These are phyloP conservation scores for Sparidentex hasta DNA, from an alignment of 2,797 vertebrate species.

Conservation along the genomic window DNA sequence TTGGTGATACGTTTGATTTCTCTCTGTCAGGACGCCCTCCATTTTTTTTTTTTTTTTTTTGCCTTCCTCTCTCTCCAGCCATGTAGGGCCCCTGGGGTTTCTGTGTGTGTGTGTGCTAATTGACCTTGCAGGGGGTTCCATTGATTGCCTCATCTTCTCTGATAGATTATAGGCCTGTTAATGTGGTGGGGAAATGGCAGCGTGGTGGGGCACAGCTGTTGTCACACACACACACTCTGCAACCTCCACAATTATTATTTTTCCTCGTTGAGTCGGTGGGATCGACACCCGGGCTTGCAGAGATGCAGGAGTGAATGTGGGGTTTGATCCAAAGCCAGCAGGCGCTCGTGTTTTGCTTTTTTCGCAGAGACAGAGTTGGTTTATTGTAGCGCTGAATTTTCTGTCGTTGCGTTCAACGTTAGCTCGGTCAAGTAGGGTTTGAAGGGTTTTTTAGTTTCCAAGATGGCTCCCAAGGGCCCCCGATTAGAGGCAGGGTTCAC, in stretches of 20 bases:
- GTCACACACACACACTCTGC: constrained; percentile 51
- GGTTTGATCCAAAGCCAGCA: constrained; percentile 72
- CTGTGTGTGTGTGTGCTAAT: constrained; percentile 86
- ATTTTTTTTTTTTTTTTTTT: not conserved
- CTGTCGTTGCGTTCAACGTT: no score
- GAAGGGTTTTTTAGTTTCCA: not conserved
- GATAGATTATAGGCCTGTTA: constrained; percentile 99
- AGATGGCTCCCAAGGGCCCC: not conserved
- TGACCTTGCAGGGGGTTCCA: constrained; percentile 95
- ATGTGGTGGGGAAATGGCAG: constrained; percentile 98
- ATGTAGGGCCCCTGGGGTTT: constrained; percentile 68
- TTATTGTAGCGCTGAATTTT: not conserved
- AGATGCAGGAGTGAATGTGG: constrained; percentile 45
- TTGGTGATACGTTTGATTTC: no score
- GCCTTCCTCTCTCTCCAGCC: constrained; percentile 43
- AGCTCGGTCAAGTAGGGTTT: not conserved
- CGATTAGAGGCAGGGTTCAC: not conserved
- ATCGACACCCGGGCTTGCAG: constrained; percentile 19
- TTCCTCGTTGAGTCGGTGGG: constrained; percentile 57
- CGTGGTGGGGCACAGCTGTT: constrained; percentile 82
- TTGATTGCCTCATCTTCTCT: constrained; percentile 99
- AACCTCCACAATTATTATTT: constrained; percentile 66
- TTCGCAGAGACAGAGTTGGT: not conserved
- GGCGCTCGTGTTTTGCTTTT: constrained; percentile 49
- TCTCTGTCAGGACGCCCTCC: not conserved